Base-by-base conservation (phyloP, 2,888 invertebrate genomes). In the Drosophila parthenogenetica region DNA sequence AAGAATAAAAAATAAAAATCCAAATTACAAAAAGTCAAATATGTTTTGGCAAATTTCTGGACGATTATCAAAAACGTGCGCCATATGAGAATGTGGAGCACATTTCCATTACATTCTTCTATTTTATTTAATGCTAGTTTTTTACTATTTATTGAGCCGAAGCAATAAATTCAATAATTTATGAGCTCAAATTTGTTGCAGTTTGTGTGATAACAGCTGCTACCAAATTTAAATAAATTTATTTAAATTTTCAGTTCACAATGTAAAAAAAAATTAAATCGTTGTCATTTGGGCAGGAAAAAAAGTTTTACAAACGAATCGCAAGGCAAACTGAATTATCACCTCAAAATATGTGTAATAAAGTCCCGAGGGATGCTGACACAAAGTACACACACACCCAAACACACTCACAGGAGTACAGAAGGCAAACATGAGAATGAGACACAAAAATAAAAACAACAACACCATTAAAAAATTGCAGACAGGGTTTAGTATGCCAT, bases 271-370 rank as follows among this genome's bases (percentile, higher is more conserved):
- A 64, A 66, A 55, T 55, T 43, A 63, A 79, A 69, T 58, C 62
- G 68, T 73, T 78, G 79, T 53, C 70, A 37, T 42, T 43, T 32
- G n/a, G 14, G 29, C 48, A 25, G 17, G 16, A 25, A 49, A 57
- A 55, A 58, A 61, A 58, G 46, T 85, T 76, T 63, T 78, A 66
- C 72, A 67, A 76, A 69, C 69, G 72, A 50, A 55, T 45, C 35
- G 55, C 55, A 57, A 60, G 67, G 66, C 70, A 68, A 81, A 87
- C 85, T 79, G 83, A 75, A 87, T 85, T 85, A 85, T 89, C 85
- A 85, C 85, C 85, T 85, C 83, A 89, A 85, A 57, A 85, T 89
- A 82, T 89, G 88, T 89, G 80, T 89, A 89, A 87, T 87, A 85
- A 89, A 85, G 77, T 85, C 80, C 83, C 77, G 69, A 40, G 80